Evolutionary conservation across 1,140 invertebrate species (phyloP), one percentile per base, ranked within the genome.

Genomic region (Trichogramma pretiosum): DNA sequence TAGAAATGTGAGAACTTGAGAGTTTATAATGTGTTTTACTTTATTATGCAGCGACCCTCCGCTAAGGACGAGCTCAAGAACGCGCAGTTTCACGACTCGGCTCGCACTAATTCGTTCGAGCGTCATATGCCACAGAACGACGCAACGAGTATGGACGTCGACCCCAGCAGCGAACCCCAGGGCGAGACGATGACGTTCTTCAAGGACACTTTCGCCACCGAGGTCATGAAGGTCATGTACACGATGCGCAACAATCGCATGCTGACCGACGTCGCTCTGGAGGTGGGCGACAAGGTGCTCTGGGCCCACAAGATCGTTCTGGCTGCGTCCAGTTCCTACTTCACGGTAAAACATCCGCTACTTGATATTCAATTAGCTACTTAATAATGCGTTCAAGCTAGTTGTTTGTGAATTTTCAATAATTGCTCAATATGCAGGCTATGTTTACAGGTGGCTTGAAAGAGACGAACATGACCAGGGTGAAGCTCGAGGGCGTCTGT

Each of bases 301-400:
- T 83, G 87, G 56, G 91, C 87, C 3, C 93, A 97, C 65, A 85
- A 91, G 74, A 83, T 94, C 13, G 84, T 97, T 21, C 73, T 97
- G 33, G 91, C 93, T 4, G 88, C 92, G 1, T 89, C 86, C 46
- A 94, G 92, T 73, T 92, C 92, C 3, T 97, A 95, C 67, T 96
- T 96, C 62, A 91, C 93, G 74, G 85, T 86, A 63, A 63, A 34
- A 49, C n/a, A 26, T 37, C n/a, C 34, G 3, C 18, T 21, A 40
- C 13, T 35, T 19, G 17, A 4, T 35, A 3, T 24, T 21, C 13
- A 28, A 7, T 28, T 7, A 28, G 11, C 24, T 28, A 7, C 5
- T 7, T 11, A 28, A 28, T 30, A 39, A 28, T 28, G 24, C 5
- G 11, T 28, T 28, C 24, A 5, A 28, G n/a, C n/a, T n/a, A n/a